These are phyloP conservation scores for Acanthornis magna DNA, from an alignment of 2,797 vertebrate genomes.

Conservation along the genomic window DNA sequence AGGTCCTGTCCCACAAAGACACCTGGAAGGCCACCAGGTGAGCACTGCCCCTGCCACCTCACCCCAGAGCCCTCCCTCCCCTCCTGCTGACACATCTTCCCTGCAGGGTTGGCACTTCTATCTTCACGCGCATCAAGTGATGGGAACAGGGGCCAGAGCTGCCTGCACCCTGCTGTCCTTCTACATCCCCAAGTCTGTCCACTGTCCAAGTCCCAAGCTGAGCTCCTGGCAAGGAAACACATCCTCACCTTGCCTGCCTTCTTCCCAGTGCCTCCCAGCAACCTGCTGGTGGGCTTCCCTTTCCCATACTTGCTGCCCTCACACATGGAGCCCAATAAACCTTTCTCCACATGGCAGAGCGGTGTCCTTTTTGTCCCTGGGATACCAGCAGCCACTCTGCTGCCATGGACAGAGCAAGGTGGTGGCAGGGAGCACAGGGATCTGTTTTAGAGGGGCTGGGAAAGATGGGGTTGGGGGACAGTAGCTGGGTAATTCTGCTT, in stretches of 20 bases:
- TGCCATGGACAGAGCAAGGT: not conserved
- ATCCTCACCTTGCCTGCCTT: not conserved
- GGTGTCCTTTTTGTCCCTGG: rapidly evolving
- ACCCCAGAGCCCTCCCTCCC: rapidly evolving
- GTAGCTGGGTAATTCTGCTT: not conserved
- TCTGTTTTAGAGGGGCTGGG: not conserved
- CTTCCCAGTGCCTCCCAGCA: not conserved
- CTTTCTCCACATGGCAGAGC: not conserved
- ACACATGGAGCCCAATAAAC: not conserved
- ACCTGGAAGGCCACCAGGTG: not conserved
- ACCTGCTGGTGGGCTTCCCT: rapidly evolving
- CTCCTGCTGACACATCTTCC: not conserved
- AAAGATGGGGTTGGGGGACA: rapidly evolving
- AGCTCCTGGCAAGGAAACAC: not conserved
- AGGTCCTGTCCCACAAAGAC: not conserved
- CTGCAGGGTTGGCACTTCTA: not conserved
- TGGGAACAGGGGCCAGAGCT: rapidly evolving
- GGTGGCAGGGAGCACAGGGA: rapidly evolving
- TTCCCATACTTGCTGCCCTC: not conserved
- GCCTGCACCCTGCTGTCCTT: not conserved
- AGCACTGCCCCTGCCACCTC: not conserved
- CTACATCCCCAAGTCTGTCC: not conserved
- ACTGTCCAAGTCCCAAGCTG: not conserved
- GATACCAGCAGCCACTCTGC: not conserved
- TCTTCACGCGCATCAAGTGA: not conserved